These are phyloP conservation scores for Eulimnadia texana DNA, from an alignment of 1,140 invertebrate species.

Conservation along the genomic window DNA sequence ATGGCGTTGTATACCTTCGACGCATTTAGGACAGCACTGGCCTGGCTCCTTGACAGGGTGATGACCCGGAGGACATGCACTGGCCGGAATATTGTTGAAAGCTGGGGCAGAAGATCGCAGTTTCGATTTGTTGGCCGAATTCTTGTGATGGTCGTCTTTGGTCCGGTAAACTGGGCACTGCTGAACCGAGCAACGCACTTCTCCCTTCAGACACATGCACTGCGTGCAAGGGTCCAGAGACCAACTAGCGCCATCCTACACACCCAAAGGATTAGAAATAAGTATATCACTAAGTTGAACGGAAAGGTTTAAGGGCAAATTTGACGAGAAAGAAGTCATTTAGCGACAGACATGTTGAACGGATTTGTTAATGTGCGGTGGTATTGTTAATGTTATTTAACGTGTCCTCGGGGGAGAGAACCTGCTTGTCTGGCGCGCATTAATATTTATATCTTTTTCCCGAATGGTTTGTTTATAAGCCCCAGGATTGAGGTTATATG, in stretches of 20 bases:
- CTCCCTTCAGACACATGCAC: slow-evolving; percentile 62
- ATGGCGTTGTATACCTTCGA: slow-evolving; percentile 45
- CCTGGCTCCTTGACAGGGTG: slow-evolving; percentile 50
- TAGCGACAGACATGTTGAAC: no score
- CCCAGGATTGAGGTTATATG: not conserved
- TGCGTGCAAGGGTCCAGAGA: slow-evolving; percentile 69
- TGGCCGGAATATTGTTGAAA: slow-evolving; percentile 13
- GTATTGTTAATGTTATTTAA: no score
- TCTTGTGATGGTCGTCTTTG: slow-evolving; percentile 15
- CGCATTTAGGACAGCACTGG: slow-evolving; percentile 72
- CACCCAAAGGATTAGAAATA: not conserved
- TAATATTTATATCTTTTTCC: not conserved
- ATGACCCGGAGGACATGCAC: slow-evolving; percentile 52
- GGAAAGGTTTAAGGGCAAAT: no score
- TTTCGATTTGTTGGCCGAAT: slow-evolving; percentile 2
- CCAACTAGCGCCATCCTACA: slow-evolving; percentile 71
- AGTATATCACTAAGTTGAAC: not conserved
- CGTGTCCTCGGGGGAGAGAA: no score
- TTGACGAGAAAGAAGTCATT: no score
- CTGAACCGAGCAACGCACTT: slow-evolving; percentile 60
- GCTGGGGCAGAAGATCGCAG: not conserved
- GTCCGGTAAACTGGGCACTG: slow-evolving; percentile 39
- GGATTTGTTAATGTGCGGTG: no score
- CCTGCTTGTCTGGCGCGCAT: not conserved
- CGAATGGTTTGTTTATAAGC: not conserved